Base-by-base conservation (phyloP, 2,797 vertebrate species). In the Lithobates sylvaticus region DNA sequence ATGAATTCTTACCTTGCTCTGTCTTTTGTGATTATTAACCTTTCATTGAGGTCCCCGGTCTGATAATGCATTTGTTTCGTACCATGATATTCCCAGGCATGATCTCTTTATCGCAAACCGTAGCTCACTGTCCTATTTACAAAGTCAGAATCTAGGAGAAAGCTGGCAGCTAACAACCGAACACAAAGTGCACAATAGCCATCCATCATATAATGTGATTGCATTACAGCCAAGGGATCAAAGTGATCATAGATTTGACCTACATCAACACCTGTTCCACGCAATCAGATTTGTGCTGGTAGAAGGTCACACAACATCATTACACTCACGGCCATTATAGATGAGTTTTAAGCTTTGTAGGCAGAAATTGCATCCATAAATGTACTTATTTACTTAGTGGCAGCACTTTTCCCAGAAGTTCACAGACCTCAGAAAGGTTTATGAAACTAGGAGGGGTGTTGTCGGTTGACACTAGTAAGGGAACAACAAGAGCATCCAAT, bases 271-370 rank as follows among this genome's bases (percentile, higher is more conserved):
- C 86, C 86, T 87, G 86, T 83, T 87, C 61, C 81, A 79, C 69
- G 68, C 86, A 87, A 87, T 87, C 81, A 69, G 86, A 87, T 87
- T 87, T 83, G 76, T 50, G 68, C 69, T 69, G 76, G 83, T 87
- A 76, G 78, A 87, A 87, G 86, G 86, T 87, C 86, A 83, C 68
- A 74, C 81, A 83, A 87, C 81, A 87, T 87, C 58, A 83, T 87
- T 83, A 83, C 44, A 69, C 61, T 44, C 78, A 76, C 42, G 86
- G 69, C 78, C 76, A 69, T 74, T 83, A 74, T 78, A 87, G 81
- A 87, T 87, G 86, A 18, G 69, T 78, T 83, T 87, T 79, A 65
- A 67, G 54, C 65, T 86, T 83, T 54, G 16, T 47, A 47, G 65
- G 18, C 86, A 78, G 86, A 58, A 87, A 87, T 54, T 73, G 58